These are phyloP conservation scores for Indicator indicator DNA, from an alignment of 2,113 vertebrate species.

Conservation along the genomic window DNA sequence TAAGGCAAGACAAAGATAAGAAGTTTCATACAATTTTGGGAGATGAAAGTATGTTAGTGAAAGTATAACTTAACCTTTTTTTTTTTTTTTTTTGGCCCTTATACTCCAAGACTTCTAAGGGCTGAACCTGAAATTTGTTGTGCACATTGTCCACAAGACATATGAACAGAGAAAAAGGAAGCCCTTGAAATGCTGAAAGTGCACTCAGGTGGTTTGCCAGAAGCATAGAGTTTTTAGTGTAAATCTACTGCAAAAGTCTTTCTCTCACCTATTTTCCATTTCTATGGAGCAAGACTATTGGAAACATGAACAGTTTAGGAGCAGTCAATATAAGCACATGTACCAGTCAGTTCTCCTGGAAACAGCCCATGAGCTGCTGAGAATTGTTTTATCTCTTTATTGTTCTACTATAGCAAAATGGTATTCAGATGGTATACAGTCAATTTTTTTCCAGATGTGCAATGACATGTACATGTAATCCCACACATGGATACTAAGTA, in stretches of 20 bases:
- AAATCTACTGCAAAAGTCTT: background rate
- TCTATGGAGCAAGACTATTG: background rate
- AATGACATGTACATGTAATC: background rate
- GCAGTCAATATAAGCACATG: background rate
- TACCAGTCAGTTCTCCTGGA: background rate
- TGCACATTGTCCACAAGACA: background rate
- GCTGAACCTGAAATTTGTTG: background rate
- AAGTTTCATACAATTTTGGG: background rate
- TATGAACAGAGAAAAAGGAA: background rate
- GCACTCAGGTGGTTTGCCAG: background rate
- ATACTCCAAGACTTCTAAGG: background rate
- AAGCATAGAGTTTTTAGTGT: background rate
- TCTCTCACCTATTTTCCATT: background rate
- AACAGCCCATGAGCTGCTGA: background rate
- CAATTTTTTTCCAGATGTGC: background rate
- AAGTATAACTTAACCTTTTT: background rate
- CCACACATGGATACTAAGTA: background rate
- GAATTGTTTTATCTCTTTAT: background rate
- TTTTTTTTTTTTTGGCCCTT: background rate
- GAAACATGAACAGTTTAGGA: background rate
- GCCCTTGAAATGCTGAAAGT: background rate
- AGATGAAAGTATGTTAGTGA: background rate
- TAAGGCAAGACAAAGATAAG: background rate
- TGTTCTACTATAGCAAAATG: background rate
- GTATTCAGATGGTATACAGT: background rate